A percentile compares a stretch with the other conserved stretches of the same genome.
phyloP scores from a whole-genome alignment of 1,140 invertebrate genomes.

The Drosophila chauvacae region DNA sequence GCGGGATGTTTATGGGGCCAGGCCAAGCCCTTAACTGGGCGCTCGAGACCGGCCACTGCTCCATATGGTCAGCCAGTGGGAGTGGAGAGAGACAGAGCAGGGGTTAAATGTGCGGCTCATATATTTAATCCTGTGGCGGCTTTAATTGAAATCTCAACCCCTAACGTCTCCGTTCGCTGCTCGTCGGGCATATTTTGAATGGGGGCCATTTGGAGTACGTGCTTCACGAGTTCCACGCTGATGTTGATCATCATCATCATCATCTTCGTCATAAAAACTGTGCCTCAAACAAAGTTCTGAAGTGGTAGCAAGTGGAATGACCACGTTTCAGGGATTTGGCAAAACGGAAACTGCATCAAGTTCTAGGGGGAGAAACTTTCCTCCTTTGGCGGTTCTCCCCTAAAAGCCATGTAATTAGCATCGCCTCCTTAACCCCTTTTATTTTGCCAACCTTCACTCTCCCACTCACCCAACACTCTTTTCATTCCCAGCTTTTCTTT shows the following conservation, averaged over 20 bases:
- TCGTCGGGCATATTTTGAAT: conserved; percentile 52
- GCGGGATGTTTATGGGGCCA: conserved; percentile 39
- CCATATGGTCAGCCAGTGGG: conserved; percentile 33
- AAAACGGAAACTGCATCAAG: conserved; percentile 43
- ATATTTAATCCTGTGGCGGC: conserved; percentile 53
- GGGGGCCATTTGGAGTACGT: conserved; percentile 71
- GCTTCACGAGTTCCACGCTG: conserved; percentile 48
- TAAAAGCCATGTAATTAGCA: conserved; percentile 72
- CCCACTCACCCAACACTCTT: background rate
- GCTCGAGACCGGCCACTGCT: conserved; percentile 53
- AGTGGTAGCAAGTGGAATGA: conserved; percentile 20
- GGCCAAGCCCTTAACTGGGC: conserved; percentile 63
- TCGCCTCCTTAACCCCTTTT: conserved; percentile 26
- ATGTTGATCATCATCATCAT: conserved; percentile 2
- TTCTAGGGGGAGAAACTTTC: conserved; percentile 19
- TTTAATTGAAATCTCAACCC: conserved; percentile 78
- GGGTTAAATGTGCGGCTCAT: conserved; percentile 9
- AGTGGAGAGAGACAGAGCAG: background rate
- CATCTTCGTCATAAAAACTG: conserved; percentile 37
- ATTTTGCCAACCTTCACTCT: background rate
- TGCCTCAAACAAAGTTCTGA: conserved; percentile 21
- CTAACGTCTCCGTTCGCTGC: conserved; percentile 30
- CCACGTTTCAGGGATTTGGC: conserved; percentile 41
- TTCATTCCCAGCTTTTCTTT: conserved; percentile 3
- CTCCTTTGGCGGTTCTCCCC: conserved; percentile 13